Evolutionary conservation across 1,140 invertebrate genomes (phyloP).

Genomic region (Papilio helenus): DNA sequence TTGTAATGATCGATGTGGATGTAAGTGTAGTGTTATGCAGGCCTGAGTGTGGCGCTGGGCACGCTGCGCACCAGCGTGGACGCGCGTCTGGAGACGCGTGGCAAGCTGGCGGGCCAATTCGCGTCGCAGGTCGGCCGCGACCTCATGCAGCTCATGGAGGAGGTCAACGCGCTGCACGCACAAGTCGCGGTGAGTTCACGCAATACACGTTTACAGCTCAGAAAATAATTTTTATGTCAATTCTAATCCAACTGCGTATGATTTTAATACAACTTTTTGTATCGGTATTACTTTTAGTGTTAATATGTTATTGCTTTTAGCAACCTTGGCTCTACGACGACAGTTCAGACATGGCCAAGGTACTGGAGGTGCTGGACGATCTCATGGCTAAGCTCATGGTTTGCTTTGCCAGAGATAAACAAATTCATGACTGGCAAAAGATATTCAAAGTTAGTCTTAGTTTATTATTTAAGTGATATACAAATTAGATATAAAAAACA

Average conservation of each 20-base stretch:
- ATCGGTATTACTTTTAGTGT: no score
- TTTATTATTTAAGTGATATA: background rate
- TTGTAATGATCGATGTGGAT: no score
- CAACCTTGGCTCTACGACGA: constrained; percentile 89
- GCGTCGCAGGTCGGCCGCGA: constrained; percentile 85
- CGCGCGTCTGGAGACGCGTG: constrained; percentile 81
- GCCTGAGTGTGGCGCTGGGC: constrained; percentile 78
- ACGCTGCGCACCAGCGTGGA: constrained; percentile 82
- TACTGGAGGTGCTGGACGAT: constrained; percentile 85
- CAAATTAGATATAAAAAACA: background rate
- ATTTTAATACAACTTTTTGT: no score
- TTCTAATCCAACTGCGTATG: no score
- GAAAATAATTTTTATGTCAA: no score
- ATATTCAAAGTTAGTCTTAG: constrained; percentile 85
- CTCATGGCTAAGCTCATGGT: constrained; percentile 85
- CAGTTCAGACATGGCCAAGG: constrained; percentile 86
- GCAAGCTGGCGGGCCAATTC: constrained; percentile 83
- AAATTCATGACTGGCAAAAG: constrained; percentile 88
- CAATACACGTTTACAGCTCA: background rate
- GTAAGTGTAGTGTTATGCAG: no score
- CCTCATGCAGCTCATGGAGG: constrained; percentile 85
- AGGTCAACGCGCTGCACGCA: constrained; percentile 86
- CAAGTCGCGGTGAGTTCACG: constrained; percentile 82
- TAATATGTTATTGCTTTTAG: constrained; percentile 68
- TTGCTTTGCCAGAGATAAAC: constrained; percentile 86